A percentile compares a stretch with the other conserved stretches of the same genome.
These are phyloP conservation scores for Aleiodes testaceus DNA, from an alignment of 2,888 invertebrate genomes.

Conservation along the genomic window DNA sequence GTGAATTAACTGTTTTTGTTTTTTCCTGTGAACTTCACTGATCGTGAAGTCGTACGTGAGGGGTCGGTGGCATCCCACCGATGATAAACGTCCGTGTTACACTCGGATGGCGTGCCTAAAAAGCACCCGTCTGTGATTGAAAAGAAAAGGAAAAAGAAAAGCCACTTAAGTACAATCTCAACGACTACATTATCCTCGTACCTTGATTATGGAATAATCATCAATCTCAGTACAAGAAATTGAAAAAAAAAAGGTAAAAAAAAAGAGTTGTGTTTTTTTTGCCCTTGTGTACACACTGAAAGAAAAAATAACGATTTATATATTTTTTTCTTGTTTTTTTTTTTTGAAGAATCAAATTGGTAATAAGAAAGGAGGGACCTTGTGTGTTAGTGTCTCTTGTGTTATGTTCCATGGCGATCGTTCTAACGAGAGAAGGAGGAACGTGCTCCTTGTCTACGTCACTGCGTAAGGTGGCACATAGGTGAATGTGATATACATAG, in stretches of 20 bases:
- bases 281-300: background rate
- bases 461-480: conserved; percentile 28
- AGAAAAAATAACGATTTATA: background rate
- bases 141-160: conserved; percentile 4
- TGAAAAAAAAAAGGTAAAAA: too few species aligned
- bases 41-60: conserved; percentile 18
- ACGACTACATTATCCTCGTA: background rate
- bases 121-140: background rate
- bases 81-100: conserved; percentile 8
- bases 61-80: conserved; percentile 23
- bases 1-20: conserved; percentile 10
- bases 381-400: background rate
- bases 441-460: conserved; percentile 21
- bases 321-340: too few species aligned
- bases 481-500: conserved; percentile 26
- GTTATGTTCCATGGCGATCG: conserved; percentile 46
- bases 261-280: too few species aligned
- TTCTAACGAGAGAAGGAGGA: conserved; percentile 43
- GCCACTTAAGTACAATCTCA: background rate
- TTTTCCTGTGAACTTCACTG: background rate
- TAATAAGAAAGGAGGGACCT: background rate
- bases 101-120: conserved; percentile 24
- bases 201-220: background rate
- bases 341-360: too few species aligned
- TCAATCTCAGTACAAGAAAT: too few species aligned